Conservation (phyloP, 2,888 invertebrate species). For the Parnassius smintheus region DNA sequence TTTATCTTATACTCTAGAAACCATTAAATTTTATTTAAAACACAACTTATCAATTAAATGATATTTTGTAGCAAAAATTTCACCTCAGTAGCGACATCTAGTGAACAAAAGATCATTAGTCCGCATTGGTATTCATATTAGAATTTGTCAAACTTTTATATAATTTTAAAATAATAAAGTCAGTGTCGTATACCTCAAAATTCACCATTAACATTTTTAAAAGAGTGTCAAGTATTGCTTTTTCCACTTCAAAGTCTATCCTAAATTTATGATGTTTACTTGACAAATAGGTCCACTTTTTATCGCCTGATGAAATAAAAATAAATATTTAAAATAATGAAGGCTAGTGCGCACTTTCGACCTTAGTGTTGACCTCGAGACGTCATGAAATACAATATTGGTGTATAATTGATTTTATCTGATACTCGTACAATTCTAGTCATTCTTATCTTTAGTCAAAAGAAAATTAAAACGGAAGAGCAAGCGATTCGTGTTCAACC, state of each 20-base stretch:
- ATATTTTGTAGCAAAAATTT: no score
- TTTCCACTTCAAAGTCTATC: slow-evolving; percentile 48
- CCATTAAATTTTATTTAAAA: no score
- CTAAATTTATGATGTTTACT: slow-evolving; percentile 56
- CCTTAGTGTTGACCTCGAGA: slow-evolving; percentile 63
- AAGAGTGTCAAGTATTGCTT: no score
- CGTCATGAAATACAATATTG: slow-evolving; percentile 49
- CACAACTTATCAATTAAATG: no score
- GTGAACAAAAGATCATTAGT: no score
- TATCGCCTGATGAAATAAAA: slow-evolving; percentile 46
- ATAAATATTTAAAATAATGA: slow-evolving; percentile 59
- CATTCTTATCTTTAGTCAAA: slow-evolving; percentile 35
- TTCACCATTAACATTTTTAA: no score
- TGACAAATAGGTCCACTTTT: slow-evolving; percentile 56
- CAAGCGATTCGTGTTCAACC: slow-evolving; percentile 1
- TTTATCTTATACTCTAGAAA: no score
- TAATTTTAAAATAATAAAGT: no score
- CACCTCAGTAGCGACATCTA: no score
- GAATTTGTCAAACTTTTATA: no score
- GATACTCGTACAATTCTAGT: slow-evolving; percentile 28
- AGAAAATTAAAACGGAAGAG: slow-evolving; percentile 23
- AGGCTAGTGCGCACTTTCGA: slow-evolving; percentile 49
- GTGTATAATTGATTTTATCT: slow-evolving; percentile 47
- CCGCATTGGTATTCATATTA: no score
- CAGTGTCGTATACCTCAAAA: no score